Evolutionary conservation across 2,888 invertebrate genomes (phyloP), one percentile per base, ranked within the genome.

Genomic region (Sinopyrophorus schimmeli): DNA sequence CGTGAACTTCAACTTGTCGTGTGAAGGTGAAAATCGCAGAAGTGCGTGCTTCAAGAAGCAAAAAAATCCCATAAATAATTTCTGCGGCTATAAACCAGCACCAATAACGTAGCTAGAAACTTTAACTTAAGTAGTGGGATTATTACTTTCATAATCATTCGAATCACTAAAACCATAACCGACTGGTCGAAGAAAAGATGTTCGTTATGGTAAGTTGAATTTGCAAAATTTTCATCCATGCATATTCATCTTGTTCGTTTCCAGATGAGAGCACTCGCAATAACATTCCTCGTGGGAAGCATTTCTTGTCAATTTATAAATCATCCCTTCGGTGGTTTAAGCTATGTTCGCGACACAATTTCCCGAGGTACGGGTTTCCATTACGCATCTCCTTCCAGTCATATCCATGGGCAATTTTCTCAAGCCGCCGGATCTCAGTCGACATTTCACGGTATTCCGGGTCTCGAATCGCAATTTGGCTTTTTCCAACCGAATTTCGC

Each of bases 81-180:
- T n/a, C n/a, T n/a, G n/a, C n/a, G n/a, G n/a, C n/a, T n/a, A n/a
- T n/a, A n/a, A n/a, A n/a, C n/a, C n/a, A n/a, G n/a, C n/a, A n/a
- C n/a, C n/a, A n/a, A n/a, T n/a, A n/a, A n/a, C n/a, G n/a, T n/a
- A n/a, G n/a, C n/a, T n/a, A n/a, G n/a, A n/a, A n/a, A 12, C 39
- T 18, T 7, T 21, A 28, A 18, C 28, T 20, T 30, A 28, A 40
- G 30, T 40, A 20, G 39, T 40, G 28, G 39, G 39, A 28, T 30
- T n/a, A 28, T 3, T 12, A 21, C 39, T 40, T 40, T 40, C 39
- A 40, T 39, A 27, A 18, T 30, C 39, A 40, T 15, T 30, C 24
- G 28, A 38, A 28, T 16, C 14, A 24, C 11, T 35, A 15, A 12
- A 35, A 24, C 35, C 23, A 23, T 24, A 16, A 15, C 35, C 23